Base-by-base conservation (phyloP, 2,113 vertebrate species). In the Poeciliopsis occidentalis region DNA sequence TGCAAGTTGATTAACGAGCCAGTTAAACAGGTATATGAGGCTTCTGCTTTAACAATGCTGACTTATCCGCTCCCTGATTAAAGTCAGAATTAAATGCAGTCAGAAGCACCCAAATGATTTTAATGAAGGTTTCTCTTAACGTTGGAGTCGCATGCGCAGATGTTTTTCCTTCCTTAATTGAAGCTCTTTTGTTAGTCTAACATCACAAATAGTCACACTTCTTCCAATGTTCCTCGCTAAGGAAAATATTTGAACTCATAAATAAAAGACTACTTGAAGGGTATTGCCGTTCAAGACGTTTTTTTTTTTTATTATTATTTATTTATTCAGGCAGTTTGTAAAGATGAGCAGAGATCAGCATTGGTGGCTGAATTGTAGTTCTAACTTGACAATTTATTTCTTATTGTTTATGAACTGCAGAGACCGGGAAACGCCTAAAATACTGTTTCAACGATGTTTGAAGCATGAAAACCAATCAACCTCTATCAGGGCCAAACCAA, bases 1-100 rank as follows among this genome's bases (percentile, higher is more conserved):
- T 78, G 89, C 39, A 71, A 75, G 60, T 81, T 92, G 91, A 91
- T 91, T 92, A 91, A 92, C 64, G 87, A 87, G 72, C 73, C 67
- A 34, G 29, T 64, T 80, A 80, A 87, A 78, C 88, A 88, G 83
- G 79, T 91, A 89, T 90, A 89, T 83, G 82, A 85, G 83, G 47
- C 80, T 81, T 79, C 75, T 88, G 90, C 82, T 87, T 89, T 86
- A 86, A 91, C 81, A 85, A 86, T 76, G 88, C 80, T 76, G 87
- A 82, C 85, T 78, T 85, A 13, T n/a, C n/a, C n/a, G n/a, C n/a
- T n/a, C n/a, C n/a, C n/a, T n/a, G n/a, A n/a, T n/a, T n/a, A n/a
- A n/a, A n/a, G n/a, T n/a, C n/a, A n/a, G n/a, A n/a, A n/a, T n/a
- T n/a, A n/a, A n/a, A n/a, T n/a, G n/a, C n/a, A n/a, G n/a, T n/a